Conservation (phyloP, 2,797 vertebrate genomes). For the Alfaro cultratus region DNA sequence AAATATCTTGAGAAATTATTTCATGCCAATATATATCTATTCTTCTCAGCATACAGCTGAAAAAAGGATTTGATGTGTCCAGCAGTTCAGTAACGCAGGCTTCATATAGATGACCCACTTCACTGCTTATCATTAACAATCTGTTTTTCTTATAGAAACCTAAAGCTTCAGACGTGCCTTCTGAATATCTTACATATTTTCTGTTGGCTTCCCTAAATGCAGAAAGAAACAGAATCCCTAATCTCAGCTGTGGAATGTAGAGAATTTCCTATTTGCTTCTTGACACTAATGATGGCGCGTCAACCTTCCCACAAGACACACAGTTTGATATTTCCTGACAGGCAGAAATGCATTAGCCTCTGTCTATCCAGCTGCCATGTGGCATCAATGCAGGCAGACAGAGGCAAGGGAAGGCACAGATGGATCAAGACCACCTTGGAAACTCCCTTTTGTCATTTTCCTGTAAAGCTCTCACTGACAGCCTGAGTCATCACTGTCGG, state of each 20-base stretch:
- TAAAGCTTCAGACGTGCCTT: slow-evolving; percentile 25
- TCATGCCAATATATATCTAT: background rate
- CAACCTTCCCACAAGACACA: slow-evolving; percentile 19
- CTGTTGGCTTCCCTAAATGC: slow-evolving; percentile 22
- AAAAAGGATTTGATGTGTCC: background rate
- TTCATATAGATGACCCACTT: background rate
- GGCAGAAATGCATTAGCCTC: slow-evolving; percentile 57
- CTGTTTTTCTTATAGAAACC: background rate
- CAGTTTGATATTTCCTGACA: slow-evolving; percentile 46
- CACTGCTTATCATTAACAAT: slow-evolving; percentile 8
- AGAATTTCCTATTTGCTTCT: slow-evolving; percentile 13
- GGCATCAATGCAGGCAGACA: slow-evolving; percentile 36
- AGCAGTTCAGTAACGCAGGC: background rate
- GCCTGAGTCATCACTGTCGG: slow-evolving; percentile 11
- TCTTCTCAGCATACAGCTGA: background rate
- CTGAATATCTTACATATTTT: slow-evolving; percentile 30
- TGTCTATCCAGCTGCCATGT: slow-evolving; percentile 53
- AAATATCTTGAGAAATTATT: background rate
- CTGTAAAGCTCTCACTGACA: slow-evolving; percentile 24
- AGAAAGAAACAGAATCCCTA: slow-evolving; percentile 23
- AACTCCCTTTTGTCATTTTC: slow-evolving; percentile 16
- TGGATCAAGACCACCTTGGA: slow-evolving; percentile 17
- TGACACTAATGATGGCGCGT: slow-evolving; percentile 42
- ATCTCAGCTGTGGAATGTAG: slow-evolving; percentile 43
- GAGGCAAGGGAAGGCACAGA: background rate